A percentile compares a stretch with the other conserved stretches of the same genome.
These are phyloP conservation scores for Lagopus leucura DNA, from an alignment of 2,113 vertebrate species.

Conservation along the genomic window DNA sequence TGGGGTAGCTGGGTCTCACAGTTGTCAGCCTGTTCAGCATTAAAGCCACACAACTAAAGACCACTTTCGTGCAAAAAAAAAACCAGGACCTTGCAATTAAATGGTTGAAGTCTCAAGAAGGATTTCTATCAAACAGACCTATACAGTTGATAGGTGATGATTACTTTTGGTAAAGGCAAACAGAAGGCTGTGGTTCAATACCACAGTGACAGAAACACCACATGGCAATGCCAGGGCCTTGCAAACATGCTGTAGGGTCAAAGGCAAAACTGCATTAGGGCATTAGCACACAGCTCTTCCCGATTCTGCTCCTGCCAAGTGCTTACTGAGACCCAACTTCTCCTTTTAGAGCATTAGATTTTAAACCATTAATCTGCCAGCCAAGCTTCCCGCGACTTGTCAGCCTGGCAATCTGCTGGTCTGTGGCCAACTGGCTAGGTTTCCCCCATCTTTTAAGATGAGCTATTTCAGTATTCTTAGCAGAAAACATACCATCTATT, in stretches of 20 bases:
- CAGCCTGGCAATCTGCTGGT: not conserved
- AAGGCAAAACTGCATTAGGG: not conserved
- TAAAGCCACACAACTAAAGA: not conserved
- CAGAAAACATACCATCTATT: not conserved
- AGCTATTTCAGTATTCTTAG: slow-evolving; percentile 41
- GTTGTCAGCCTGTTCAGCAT: not conserved
- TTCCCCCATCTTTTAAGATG: not conserved
- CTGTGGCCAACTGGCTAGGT: not conserved
- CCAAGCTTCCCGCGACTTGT: not conserved
- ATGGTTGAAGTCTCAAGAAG: not conserved
- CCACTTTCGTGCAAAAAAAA: not conserved
- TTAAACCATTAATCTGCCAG: not conserved
- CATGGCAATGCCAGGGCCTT: not conserved
- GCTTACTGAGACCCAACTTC: not conserved
- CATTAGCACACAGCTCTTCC: not conserved
- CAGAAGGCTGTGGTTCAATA: not conserved
- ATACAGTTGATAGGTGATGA: not conserved
- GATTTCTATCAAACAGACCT: not conserved
- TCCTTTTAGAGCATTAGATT: not conserved
- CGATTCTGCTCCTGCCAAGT: not conserved
- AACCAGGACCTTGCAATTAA: not conserved
- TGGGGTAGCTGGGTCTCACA: not conserved
- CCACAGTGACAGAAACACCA: not conserved
- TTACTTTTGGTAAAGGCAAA: not conserved
- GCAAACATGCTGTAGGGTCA: not conserved